Evolutionary conservation across 2,113 vertebrate genomes (phyloP), one percentile per base, ranked within the genome.

Genomic region (Laticauda laticaudata): DNA sequence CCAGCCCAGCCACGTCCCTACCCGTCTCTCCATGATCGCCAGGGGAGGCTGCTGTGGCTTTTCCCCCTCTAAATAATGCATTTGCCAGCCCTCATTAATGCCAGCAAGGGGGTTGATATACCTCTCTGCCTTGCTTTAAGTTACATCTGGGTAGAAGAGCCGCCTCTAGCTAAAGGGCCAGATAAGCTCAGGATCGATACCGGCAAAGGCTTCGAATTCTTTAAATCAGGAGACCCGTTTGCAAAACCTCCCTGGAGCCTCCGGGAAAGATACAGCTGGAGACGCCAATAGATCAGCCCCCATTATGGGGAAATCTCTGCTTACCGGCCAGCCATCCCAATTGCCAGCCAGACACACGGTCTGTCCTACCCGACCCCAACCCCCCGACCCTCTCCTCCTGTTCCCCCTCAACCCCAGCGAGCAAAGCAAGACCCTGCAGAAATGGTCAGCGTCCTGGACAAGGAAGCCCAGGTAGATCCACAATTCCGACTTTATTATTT

Each of bases 101-200:
- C 85, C 2, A 93, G 93, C 69, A 39, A 95, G 92, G 92, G 94
- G 54, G 69, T 93, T 93, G 94, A 97, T 92, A 94, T 57, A 96
- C 94, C 85, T 94, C 97, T 96, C 96, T 96, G 94, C 51, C 86
- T 91, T 96, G 96, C 95, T 96, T 90, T 96, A 94, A 95, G 96
- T 96, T 95, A 95, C 91, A 7, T 94, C 94, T 93, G 93, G 93
- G 93, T 92, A 89, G 95, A 97, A 96, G 96, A 96, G 95, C 94
- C n/a, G 95, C 96, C 97, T 96, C 95, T 88, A 96, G 96, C 97
- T 93, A 96, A 94, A 96, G 97, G 96, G 96, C 95, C 96, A 96
- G 97, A 97, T 95, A 97, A 97, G 95, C 93, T 95, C 95, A 95
- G 94, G 97, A 97, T 97, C 97, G 97, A 97, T 96, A 93, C 1